These are phyloP conservation scores for Chydorus sphaericus DNA, from an alignment of 2,888 invertebrate species.

Conservation along the genomic window DNA sequence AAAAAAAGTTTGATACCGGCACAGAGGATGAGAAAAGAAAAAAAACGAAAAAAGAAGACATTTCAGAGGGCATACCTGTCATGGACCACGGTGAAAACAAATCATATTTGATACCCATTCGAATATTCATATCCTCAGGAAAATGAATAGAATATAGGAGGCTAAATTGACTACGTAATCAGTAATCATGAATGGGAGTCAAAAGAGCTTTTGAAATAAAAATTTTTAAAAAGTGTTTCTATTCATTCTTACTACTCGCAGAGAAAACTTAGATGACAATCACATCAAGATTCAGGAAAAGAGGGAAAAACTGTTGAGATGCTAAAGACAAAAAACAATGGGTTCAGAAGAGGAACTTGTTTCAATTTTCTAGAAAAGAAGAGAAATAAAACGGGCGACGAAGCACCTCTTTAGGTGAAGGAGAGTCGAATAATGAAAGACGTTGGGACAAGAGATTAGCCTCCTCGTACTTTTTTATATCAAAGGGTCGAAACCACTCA, in stretches of 20 bases:
- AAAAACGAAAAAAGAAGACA: not conserved
- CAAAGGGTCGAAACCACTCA: not conserved
- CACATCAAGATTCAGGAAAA: constrained; percentile 6
- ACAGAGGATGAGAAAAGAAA: not conserved
- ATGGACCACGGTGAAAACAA: too few species aligned
- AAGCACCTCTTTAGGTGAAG: not conserved
- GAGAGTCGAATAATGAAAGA: not conserved
- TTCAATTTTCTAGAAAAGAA: not conserved
- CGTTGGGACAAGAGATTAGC: constrained; percentile 5
- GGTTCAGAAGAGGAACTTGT: not conserved
- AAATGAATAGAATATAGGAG: too few species aligned
- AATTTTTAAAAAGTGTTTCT: too few species aligned
- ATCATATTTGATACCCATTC: too few species aligned
- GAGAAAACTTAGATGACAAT: not conserved
- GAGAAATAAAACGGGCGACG: not conserved
- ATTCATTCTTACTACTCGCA: too few species aligned
- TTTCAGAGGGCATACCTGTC: too few species aligned
- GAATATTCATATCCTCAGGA: too few species aligned
- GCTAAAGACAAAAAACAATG: too few species aligned
- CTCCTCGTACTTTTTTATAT: not conserved
- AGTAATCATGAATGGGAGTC: too few species aligned
- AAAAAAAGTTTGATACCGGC: not conserved
- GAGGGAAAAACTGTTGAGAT: too few species aligned
- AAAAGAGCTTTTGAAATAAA: too few species aligned
- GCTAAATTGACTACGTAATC: too few species aligned